Evolutionary conservation across 2,888 invertebrate species (phyloP), one percentile per base, ranked within the genome.

Genomic region (Parelbella ahira): DNA sequence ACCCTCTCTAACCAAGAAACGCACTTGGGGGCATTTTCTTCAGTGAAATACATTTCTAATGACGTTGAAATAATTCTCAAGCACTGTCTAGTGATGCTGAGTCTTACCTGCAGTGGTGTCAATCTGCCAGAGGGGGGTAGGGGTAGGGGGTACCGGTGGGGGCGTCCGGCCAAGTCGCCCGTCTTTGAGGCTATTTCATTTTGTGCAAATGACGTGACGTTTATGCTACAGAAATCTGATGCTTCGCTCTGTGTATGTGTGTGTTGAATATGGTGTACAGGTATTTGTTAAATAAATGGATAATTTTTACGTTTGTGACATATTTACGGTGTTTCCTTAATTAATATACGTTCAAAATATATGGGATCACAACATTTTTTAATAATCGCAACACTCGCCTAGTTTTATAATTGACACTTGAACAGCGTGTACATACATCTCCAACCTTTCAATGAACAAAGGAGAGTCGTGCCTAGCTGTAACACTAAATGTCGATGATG

Each of bases 181-280:
- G 63, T 76, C 81, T 80, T 80, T 71, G 70, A 67, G 62, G 71
- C 68, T 74, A 70, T 81, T 82, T 81, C 79, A 81, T 82, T 82
- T 83, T 72, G 81, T 81, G 82, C 79, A 78, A 81, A 83, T 79
- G 84, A 82, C 76, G 65, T 64, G 68, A 59, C 53, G 51, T 57
- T 55, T 49, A 29, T 37, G 38, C 56, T 45, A 47, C 46, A 48
- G 63, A 46, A 15, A 25, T 21, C 37, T 21, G 20, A 28, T 38
- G 11, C 29, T 29, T 21, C 23, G n/a, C n/a, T n/a, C n/a, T n/a
- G n/a, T n/a, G n/a, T 18, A 18, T 30, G 38, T 29, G 38, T 13
- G 37, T 38, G 6, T 5, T 19, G 25, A 20, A 11, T n/a, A 12
- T 20, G 19, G n/a, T n/a, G n/a, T n/a, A n/a, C n/a, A n/a, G n/a